Evolutionary conservation across 2,113 vertebrate genomes (phyloP).

Genomic region (Falcunculus frontatus): DNA sequence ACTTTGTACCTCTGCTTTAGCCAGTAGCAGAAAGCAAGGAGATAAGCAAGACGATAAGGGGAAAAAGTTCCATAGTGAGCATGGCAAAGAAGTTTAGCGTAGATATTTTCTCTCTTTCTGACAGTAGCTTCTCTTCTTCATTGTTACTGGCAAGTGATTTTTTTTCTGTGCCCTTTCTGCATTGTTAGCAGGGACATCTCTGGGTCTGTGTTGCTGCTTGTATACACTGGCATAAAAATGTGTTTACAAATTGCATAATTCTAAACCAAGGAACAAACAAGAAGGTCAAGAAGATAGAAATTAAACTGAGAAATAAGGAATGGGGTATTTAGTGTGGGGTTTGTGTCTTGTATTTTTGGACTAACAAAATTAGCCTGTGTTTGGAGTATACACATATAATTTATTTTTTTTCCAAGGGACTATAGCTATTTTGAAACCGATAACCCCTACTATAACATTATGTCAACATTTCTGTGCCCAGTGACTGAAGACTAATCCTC

Average conservation of each 20-base stretch:
- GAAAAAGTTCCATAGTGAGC: neutral
- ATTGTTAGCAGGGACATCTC: neutral
- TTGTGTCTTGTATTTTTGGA: neutral
- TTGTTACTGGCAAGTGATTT: accelerated
- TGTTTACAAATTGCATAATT: neutral
- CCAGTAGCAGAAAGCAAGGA: neutral
- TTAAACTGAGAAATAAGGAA: neutral
- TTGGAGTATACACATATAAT: neutral
- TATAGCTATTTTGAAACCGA: neutral
- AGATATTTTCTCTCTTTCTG: neutral
- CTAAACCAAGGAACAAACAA: neutral
- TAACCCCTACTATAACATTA: neutral
- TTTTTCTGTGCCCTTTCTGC: neutral
- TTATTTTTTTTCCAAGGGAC: neutral
- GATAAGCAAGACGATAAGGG: neutral
- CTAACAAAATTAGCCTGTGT: neutral
- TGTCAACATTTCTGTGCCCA: neutral
- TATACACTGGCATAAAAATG: neutral
- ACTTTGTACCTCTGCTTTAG: neutral
- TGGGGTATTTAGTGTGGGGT: neutral
- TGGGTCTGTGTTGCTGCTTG: neutral
- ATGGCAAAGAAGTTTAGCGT: neutral
- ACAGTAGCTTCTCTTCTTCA: neutral
- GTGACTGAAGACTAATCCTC: neutral
- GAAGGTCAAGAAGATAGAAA: neutral